Evolutionary conservation across 2,888 invertebrate genomes (phyloP).

Genomic region (Alloplasta piceator): DNA sequence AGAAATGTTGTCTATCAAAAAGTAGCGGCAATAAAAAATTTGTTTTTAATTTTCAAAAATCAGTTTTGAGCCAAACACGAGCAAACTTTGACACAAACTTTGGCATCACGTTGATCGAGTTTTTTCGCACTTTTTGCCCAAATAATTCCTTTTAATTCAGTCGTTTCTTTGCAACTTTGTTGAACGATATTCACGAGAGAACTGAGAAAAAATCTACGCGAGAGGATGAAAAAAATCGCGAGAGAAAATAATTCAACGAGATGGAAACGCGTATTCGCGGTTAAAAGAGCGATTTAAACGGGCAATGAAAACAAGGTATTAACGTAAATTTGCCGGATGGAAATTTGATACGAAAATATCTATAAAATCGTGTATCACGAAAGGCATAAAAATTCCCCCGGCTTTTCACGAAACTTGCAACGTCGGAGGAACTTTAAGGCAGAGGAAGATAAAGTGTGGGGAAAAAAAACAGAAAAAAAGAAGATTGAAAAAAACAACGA

Average conservation of each 20-base stretch:
- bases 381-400: background rate
- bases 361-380: background rate
- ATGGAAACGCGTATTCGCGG: constrained; percentile 40
- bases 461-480: constrained; percentile 33
- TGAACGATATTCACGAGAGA: constrained; percentile 43
- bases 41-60: too few species aligned
- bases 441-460: constrained; percentile 39
- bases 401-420: background rate
- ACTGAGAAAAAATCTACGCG: constrained; percentile 11
- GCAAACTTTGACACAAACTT: too few species aligned
- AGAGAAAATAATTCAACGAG: constrained; percentile 10
- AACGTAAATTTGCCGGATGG: constrained; percentile 44
- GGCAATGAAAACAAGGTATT: constrained; percentile 44
- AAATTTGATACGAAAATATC: constrained; percentile 34
- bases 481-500: constrained; percentile 1
- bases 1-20: too few species aligned
- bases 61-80: too few species aligned
- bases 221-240: constrained; percentile 12
- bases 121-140: too few species aligned
- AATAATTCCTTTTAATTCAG: too few species aligned
- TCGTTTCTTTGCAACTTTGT: constrained; percentile 61
- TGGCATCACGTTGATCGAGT: too few species aligned
- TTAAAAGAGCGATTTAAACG: constrained; percentile 37
- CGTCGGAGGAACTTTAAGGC: background rate
- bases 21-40: too few species aligned